phyloP scores from a whole-genome alignment of 2,888 invertebrate genomes.

The Arge pagana region DNA sequence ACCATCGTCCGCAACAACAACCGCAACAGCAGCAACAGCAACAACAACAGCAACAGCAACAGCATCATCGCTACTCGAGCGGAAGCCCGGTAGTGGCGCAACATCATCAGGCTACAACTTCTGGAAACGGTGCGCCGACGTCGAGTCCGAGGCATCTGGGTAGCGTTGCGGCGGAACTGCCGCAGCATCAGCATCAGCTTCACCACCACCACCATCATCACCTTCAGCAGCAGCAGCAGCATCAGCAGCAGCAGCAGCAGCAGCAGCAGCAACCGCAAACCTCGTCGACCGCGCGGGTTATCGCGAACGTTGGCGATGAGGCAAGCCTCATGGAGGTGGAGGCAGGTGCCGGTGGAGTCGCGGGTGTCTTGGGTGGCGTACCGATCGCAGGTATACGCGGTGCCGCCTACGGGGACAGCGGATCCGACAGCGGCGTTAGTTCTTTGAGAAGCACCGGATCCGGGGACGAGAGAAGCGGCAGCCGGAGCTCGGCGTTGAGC shows the following conservation, averaged over 20 bases:
- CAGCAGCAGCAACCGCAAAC: slow-evolving; percentile 42
- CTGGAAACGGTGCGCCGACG: no score
- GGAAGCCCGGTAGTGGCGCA: slow-evolving; percentile 24
- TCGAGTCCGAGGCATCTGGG: no score
- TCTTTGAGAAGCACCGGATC: slow-evolving; percentile 73
- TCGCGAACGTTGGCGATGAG: slow-evolving; percentile 45
- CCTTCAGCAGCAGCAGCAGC: slow-evolving; percentile 28
- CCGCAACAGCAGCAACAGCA: slow-evolving; percentile 42
- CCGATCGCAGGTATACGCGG: slow-evolving; percentile 45
- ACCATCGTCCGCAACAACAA: slow-evolving; percentile 45
- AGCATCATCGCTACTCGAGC: slow-evolving; percentile 30
- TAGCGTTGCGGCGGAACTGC: slow-evolving; percentile 28
- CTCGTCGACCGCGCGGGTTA: slow-evolving; percentile 36
- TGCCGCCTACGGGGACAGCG: slow-evolving; percentile 61
- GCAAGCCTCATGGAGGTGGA: slow-evolving; percentile 51
- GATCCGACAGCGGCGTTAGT: slow-evolving; percentile 73
- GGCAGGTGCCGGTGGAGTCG: slow-evolving; percentile 47
- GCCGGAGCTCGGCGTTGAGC: slow-evolving; percentile 75
- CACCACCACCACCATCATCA: slow-evolving; percentile 32
- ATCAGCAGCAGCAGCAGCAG: slow-evolving; percentile 29
- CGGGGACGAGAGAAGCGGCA: slow-evolving; percentile 77
- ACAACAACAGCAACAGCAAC: slow-evolving; percentile 28
- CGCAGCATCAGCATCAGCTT: slow-evolving; percentile 39
- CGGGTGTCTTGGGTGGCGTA: slow-evolving; percentile 31
- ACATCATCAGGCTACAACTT: not conserved